Conservation (phyloP, 2,888 invertebrate species). For the Pediacus dermestoides region DNA sequence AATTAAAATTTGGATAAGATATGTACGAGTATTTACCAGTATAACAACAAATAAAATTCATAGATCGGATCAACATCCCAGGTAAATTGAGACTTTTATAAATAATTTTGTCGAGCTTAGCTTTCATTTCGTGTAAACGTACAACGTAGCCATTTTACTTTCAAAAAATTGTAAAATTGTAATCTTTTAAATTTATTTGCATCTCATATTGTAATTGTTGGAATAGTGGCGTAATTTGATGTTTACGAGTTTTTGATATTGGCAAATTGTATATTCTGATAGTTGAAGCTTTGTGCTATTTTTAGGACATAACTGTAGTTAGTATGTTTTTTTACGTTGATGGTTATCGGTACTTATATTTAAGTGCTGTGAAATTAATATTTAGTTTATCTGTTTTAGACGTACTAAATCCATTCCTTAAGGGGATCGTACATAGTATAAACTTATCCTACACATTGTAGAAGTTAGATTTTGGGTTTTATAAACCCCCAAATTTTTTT, state of each 20-base stretch:
- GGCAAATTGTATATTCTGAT: no score
- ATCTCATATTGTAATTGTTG: conserved; percentile 21
- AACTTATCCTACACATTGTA: conserved; percentile 46
- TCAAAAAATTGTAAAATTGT: conserved; percentile 12
- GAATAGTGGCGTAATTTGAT: no score
- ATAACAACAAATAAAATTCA: conserved; percentile 5
- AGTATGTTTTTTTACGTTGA: conserved; percentile 10
- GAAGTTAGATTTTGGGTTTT: conserved; percentile 45
- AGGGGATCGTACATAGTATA: conserved; percentile 21
- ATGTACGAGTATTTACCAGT: conserved; percentile 30
- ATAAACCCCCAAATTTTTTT: conserved; percentile 43
- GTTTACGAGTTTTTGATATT: no score
- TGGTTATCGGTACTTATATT: conserved; percentile 7
- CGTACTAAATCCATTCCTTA: conserved; percentile 25
- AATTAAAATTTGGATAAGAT: conserved; percentile 24
- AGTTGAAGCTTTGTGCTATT: conserved; percentile 7
- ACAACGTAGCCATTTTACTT: conserved; percentile 31
- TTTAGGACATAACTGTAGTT: conserved; percentile 10
- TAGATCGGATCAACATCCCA: no score
- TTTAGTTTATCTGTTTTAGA: conserved; percentile 21
- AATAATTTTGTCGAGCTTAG: conserved; percentile 10
- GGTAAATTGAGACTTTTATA: conserved; percentile 25
- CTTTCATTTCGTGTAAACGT: conserved; percentile 14
- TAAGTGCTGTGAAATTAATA: background rate
- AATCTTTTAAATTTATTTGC: conserved; percentile 18